Conservation (phyloP, 1,140 invertebrate genomes). For the Zaprionus lachaisei region DNA sequence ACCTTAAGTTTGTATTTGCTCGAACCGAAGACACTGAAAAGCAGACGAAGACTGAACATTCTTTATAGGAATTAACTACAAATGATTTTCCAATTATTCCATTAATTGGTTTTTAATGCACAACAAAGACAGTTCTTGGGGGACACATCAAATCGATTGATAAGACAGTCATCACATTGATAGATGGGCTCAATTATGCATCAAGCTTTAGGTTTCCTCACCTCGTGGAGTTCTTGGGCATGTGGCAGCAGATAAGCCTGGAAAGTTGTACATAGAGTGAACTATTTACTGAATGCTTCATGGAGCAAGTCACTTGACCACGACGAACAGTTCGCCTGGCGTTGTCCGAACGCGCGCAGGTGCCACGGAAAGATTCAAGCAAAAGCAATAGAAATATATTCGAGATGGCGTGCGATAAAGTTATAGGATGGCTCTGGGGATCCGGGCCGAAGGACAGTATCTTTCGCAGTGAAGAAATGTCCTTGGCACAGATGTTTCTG, state of each 20-base stretch:
- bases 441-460: constrained; percentile 87
- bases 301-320: constrained; percentile 69
- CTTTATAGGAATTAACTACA: neutral
- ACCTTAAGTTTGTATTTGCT: too few species aligned
- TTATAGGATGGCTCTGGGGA: constrained; percentile 50
- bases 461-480: constrained; percentile 95
- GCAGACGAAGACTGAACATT: neutral
- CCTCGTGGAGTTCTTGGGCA: constrained; percentile 28
- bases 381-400: neutral
- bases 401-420: constrained; percentile 24
- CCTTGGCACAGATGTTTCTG: constrained; percentile 93
- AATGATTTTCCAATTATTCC: constrained; percentile 46
- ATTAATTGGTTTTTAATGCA: constrained; percentile 68
- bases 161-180: constrained; percentile 65
- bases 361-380: constrained; percentile 17
- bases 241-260: constrained; percentile 58
- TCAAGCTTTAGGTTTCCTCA: constrained; percentile 25
- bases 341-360: constrained; percentile 31
- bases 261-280: constrained; percentile 42
- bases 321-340: constrained; percentile 59
- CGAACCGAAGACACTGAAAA: too few species aligned
- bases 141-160: constrained; percentile 27
- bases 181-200: constrained; percentile 55
- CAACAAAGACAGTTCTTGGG: neutral
- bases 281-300: constrained; percentile 39